Evolutionary conservation across 2,888 invertebrate species (phyloP).

Genomic region (Syrista parreyssii): DNA sequence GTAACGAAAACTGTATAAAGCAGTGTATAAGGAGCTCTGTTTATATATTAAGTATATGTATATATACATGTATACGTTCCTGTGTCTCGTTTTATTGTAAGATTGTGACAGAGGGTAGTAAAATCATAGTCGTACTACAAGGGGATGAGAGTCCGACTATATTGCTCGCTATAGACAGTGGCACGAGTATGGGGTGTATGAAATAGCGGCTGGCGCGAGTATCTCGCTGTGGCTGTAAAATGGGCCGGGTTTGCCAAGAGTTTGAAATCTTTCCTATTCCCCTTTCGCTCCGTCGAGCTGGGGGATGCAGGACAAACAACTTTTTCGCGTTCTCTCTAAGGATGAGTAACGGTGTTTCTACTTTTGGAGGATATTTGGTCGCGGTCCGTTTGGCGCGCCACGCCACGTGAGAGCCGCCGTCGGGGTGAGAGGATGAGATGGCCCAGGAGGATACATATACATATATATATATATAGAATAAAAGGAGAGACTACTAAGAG

Average conservation of each 20-base stretch:
- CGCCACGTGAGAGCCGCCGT: conserved; percentile 42
- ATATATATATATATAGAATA: conserved; percentile 14
- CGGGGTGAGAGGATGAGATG: not conserved
- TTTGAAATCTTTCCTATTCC: conserved; percentile 46
- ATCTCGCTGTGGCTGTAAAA: conserved; percentile 43
- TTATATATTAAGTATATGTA: conserved; percentile 1
- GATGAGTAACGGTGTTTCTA: conserved; percentile 54
- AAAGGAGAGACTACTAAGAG: conserved; percentile 8
- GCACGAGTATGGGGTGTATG: not conserved
- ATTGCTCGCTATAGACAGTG: not conserved
- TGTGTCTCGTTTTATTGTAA: not conserved
- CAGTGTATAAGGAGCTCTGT: conserved; percentile 15
- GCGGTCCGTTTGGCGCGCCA: conserved; percentile 52
- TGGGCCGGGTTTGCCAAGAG: conserved; percentile 58
- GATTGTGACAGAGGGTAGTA: not conserved
- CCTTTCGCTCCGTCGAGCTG: conserved; percentile 39
- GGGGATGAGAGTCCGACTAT: not conserved
- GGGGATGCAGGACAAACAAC: conserved; percentile 61
- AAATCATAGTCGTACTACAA: not conserved
- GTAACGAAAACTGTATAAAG: conserved; percentile 20
- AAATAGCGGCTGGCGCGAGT: conserved; percentile 42
- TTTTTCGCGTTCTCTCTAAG: conserved; percentile 56
- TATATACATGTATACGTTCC: not conserved
- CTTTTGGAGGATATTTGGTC: conserved; percentile 57
- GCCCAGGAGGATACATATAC: conserved; percentile 4